Conservation (phyloP, 35 echinoderm and acorn worm genomes). For the Apostichopus parvimensis region DNA sequence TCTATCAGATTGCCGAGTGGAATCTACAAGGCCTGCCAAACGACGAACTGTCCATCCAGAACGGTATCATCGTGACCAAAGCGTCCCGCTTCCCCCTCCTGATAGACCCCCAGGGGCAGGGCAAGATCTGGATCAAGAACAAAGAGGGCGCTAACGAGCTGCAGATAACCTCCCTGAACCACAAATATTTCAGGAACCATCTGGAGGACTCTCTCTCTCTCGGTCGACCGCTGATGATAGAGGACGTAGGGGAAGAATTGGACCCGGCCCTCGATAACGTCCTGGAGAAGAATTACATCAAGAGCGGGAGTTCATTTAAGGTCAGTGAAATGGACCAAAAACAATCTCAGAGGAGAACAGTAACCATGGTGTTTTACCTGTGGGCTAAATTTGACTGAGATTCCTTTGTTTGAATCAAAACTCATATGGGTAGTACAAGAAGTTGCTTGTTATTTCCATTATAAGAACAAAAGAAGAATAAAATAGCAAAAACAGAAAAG, state of each 20-base stretch:
- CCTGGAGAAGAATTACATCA: constrained; percentile 99
- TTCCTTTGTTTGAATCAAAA: no score
- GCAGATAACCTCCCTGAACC: constrained; percentile 91
- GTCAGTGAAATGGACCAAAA: not conserved
- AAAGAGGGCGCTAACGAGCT: constrained; percentile 81
- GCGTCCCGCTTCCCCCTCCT: constrained; percentile 92
- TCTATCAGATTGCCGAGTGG: constrained; percentile 86
- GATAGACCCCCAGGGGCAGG: constrained; percentile 95
- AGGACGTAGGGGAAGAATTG: constrained; percentile 89
- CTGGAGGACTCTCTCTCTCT: constrained; percentile 88
- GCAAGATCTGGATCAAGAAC: constrained; percentile 98
- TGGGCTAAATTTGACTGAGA: no score
- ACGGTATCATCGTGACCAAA: constrained; percentile 97
- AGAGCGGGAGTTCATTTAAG: constrained; percentile 98
- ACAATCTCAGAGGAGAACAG: no score
- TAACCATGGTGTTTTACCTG: no score
- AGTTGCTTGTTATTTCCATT: no score
- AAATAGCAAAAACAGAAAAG: no score
- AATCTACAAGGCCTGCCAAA: constrained; percentile 91
- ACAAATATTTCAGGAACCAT: constrained; percentile 97
- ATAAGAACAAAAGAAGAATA: no score
- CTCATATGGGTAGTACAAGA: no score
- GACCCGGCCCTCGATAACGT: constrained; percentile 95
- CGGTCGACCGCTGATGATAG: constrained; percentile 88
- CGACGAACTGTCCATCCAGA: constrained; percentile 94